Base-by-base conservation (phyloP, 2,888 invertebrate species). In the Cerastis leucographa region DNA sequence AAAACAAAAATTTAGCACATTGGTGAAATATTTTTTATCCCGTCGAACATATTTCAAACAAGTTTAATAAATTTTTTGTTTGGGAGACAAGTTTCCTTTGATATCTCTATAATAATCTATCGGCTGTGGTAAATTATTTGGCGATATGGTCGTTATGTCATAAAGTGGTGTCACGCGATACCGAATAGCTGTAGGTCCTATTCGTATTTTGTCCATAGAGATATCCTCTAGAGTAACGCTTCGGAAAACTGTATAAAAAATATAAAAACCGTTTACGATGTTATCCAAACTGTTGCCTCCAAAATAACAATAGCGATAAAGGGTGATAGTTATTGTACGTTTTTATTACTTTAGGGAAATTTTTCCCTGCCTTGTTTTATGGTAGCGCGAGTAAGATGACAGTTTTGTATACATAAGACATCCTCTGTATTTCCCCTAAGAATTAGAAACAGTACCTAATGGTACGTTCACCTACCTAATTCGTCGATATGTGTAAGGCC, bases 291-390 rank as follows among this genome's bases (percentile, higher is more conserved):
- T 71, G 65, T 66, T 76, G 29, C 62, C 71, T 25, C 12, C n/a
- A 56, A 79, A 69, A 72, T 72, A 76, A 35, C 46, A 46, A 17
- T 42, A 25, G 46, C 42, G 54, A 74, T 78, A 84, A 66, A 81
- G 66, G 42, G 71, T 46, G 71, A 81, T 71, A 66, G 78, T 72
- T 74, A 72, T 81, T 65, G 70, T 61, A 80, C 49, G 12, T 72
- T 75, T 81, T 81, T 84, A 84, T 81, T 81, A 81, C 81, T 75
- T 78, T 68, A 75, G 64, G 70, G 70, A 78, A 78, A 81, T 62
- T 78, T 76, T 76, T 49, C 64, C 35, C 22, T 59, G 46, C 42
- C 72, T 71, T 65, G n/a, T 78, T 78, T 76, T 84, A 46, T 76
- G 40, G 49, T 49, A 61, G 42, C 25, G 29, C 11, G 14, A 40